Evolutionary conservation across 2,888 invertebrate species (phyloP), one percentile per base, ranked within the genome.

Genomic region (Eurytoma adleriae): DNA sequence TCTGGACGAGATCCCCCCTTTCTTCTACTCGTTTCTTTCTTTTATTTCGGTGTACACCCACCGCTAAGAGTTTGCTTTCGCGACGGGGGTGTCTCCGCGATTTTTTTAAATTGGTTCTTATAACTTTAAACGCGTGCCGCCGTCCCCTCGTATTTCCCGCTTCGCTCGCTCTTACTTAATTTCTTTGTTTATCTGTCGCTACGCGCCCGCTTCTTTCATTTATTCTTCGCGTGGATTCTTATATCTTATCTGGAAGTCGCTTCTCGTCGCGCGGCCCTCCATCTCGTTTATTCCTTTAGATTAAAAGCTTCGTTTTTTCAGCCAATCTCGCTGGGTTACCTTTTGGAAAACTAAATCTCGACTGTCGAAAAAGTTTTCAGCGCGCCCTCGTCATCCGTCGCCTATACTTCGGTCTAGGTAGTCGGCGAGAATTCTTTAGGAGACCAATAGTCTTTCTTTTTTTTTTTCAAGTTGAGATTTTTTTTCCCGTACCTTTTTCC

Each of bases 71-170:
- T 78, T 75, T 75, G 75, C 69, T 74, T 27, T 54, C 69, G 24
- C 67, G 52, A 1, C 40, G 50, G 70, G 67, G 52, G 57, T 56
- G 57, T 10, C 71, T 62, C 59, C 48, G 84, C 83, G 81, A 85
- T 87, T 90, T 90, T 24, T 88, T 90, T 90, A 89, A 89, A 89
- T 89, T 89, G 88, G 85, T 89, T 90, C 88, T 90, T 89, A 89
- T 88, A 89, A 90, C 86, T 89, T 89, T 87, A 86, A 89, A 87
- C 85, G 69, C 83, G 83, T 83, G 68, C 80, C 57, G 72, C 40
- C 67, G 48, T 64, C 61, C 61, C 48, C 18, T 61, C 52, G 27
- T 14, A 24, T 69, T 52, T 67, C 56, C 48, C 57, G 61, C 69
- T 71, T 40, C 16, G 80, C 83, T 62, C 54, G 80, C 82, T 83